Conservation (phyloP, 1,140 invertebrate genomes). For the Cherax destructor region DNA sequence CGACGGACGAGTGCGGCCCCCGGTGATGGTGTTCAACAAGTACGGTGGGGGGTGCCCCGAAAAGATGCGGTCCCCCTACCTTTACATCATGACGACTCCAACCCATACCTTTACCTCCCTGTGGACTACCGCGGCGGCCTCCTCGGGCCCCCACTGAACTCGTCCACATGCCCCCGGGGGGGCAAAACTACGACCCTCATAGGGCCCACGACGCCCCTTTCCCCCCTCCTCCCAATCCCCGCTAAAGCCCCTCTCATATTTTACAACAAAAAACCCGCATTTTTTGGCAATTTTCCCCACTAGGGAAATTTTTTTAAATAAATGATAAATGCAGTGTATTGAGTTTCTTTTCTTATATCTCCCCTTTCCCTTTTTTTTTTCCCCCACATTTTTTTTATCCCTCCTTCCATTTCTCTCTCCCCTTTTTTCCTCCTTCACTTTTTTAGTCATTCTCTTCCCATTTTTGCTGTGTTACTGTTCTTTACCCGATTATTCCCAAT, state of each 20-base stretch:
- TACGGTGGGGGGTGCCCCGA: conserved; percentile 94
- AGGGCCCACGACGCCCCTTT: conserved; percentile 77
- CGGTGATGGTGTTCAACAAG: conserved; percentile 95
- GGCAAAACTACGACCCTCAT: conserved; percentile 95
- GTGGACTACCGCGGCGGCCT: conserved; percentile 95
- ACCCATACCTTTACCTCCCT: conserved; percentile 94
- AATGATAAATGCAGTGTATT: neutral
- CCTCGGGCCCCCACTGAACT: conserved; percentile 91
- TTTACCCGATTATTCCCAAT: no score
- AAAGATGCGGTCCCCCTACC: conserved; percentile 95
- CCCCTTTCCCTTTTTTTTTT: neutral
- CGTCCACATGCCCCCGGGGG: conserved; percentile 93
- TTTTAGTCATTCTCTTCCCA: no score
- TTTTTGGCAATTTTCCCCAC: no score
- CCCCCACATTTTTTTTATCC: neutral
- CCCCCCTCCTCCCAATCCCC: no score
- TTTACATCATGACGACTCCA: conserved; percentile 95
- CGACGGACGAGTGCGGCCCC: conserved; percentile 96
- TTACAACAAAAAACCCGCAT: no score
- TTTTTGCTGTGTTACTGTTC: no score
- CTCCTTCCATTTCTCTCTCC: no score
- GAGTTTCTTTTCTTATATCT: conserved; percentile 6
- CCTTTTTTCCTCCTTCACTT: no score
- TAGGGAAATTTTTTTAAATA: no score
- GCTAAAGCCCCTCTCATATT: neutral